Evolutionary conservation across 1,140 invertebrate genomes (phyloP), one percentile per base, ranked within the genome.

Genomic region (Leptinotarsa defecta): DNA sequence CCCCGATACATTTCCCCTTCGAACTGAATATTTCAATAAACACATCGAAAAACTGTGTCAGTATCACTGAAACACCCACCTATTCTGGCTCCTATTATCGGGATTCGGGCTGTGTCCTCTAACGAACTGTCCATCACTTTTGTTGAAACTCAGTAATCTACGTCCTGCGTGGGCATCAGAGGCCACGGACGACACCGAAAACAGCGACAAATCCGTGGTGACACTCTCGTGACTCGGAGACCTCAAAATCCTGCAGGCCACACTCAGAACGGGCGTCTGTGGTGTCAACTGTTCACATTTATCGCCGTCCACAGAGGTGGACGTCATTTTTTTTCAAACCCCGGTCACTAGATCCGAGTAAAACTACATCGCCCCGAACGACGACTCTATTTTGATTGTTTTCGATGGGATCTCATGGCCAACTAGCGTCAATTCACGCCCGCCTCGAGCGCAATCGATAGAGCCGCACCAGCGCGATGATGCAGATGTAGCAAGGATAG

Each of bases 181-280:
- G 0, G 92, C 91, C 3, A 91, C 88, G 4, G 93, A 94, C 1
- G 92, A 94, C 6, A 95, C 90, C 62, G 93, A 94, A 84, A 94
- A 93, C 70, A 94, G 86, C 0, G 93, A 94, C 48, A 95, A 84
- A 83, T 95, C 94, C 3, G 93, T 95, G 6, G 93, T 94, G 77
- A 95, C 92, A 19, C 92, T 93, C 85, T 95, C 94, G 83, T 93
- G 93, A 49, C 92, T 94, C 3, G 94, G 93, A 6, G 93, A 94
- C 22, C 93, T 88, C 20, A 94, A 87, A 86, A 94, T 92, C n/a
- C 91, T 73, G 86, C 89, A 87, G 2, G 87, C 86, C 1, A 89
- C 87, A 68, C 87, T 86, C 52, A 89, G 78, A 2, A 86, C 85
- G 5, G 88, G 87, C 15, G 88, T 88, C 76, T 88, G 57, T 13